Evolutionary conservation across 2,113 vertebrate species (phyloP).

Genomic region (Chaetodon trifascialis): DNA sequence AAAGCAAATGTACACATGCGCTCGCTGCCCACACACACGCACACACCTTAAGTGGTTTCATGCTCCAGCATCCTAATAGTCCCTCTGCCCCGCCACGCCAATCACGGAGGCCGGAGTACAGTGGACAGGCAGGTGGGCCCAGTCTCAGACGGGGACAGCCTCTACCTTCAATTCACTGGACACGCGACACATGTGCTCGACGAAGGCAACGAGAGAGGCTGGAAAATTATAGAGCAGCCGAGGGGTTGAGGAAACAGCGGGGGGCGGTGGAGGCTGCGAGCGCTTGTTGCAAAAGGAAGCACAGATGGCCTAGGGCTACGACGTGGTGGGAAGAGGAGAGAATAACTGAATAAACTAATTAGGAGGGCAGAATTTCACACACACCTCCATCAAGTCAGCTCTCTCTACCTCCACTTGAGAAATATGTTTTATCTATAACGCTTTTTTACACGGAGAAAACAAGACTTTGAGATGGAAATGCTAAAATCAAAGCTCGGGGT

Average conservation of each 20-base stretch:
- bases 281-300: slow-evolving; percentile 61
- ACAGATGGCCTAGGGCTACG: slow-evolving; percentile 62
- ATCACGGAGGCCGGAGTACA: slow-evolving; percentile 32
- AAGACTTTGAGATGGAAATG: slow-evolving; percentile 12
- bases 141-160: slow-evolving; percentile 50
- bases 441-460: slow-evolving; percentile 6
- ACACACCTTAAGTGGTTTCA: slow-evolving; percentile 63
- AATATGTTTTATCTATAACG: slow-evolving; percentile 31
- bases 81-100: slow-evolving; percentile 47
- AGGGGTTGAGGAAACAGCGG: slow-evolving; percentile 39
- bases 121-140: slow-evolving; percentile 50
- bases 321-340: slow-evolving; percentile 55
- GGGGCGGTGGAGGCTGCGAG: slow-evolving; percentile 19
- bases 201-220: slow-evolving; percentile 32
- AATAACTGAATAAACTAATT: slow-evolving; percentile 74
- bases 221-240: slow-evolving; percentile 41
- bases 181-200: slow-evolving; percentile 17
- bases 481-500: neutral
- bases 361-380: slow-evolving; percentile 61
- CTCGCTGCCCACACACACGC: slow-evolving; percentile 13
- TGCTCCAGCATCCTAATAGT: slow-evolving; percentile 75
- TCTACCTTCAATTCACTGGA: slow-evolving; percentile 35
- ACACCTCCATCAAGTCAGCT: slow-evolving; percentile 54
- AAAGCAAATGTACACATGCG: slow-evolving; percentile 49
- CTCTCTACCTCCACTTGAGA: slow-evolving; percentile 25